Evolutionary conservation across 1,140 invertebrate species (phyloP).

Genomic region (Bombus superbus): DNA sequence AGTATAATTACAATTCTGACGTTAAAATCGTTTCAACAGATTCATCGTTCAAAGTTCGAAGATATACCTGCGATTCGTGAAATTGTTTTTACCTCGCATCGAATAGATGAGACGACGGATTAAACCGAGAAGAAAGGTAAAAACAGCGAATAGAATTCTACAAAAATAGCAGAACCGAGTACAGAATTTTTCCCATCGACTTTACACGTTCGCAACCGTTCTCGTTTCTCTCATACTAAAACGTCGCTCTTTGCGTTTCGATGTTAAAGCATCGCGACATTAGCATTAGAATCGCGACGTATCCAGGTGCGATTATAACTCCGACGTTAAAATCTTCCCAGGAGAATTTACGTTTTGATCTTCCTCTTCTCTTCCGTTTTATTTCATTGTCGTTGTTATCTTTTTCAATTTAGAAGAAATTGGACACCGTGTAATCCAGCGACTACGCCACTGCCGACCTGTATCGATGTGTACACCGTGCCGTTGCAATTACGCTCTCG

Average conservation of each 20-base stretch:
- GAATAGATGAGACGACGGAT: too few relatives aligned
- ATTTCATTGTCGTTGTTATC: neutral
- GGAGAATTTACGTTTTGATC: neutral
- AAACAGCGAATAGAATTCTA: neutral
- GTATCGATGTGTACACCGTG: conserved; percentile 50
- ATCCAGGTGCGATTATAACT: too few relatives aligned
- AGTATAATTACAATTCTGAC: too few relatives aligned
- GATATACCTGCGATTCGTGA: neutral
- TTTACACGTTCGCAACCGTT: neutral
- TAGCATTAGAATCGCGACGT: too few relatives aligned
- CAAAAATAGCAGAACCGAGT: neutral
- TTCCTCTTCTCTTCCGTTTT: neutral
- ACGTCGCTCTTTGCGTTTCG: neutral
- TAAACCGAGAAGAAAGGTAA: too few relatives aligned
- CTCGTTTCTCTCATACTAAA: neutral
- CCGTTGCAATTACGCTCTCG: conserved; percentile 63
- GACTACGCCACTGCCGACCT: conserved; percentile 38
- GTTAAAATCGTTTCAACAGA: too few relatives aligned
- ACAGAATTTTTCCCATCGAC: neutral
- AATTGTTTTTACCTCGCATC: neutral
- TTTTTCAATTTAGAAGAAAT: neutral
- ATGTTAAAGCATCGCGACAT: too few relatives aligned
- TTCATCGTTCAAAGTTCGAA: too few relatives aligned
- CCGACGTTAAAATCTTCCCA: too few relatives aligned
- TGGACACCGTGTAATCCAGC: neutral